A percentile compares a stretch with the other conserved stretches of the same genome.
Evolutionary conservation across 1,140 invertebrate species (phyloP).

Genomic region (Trichonephila clavata): DNA sequence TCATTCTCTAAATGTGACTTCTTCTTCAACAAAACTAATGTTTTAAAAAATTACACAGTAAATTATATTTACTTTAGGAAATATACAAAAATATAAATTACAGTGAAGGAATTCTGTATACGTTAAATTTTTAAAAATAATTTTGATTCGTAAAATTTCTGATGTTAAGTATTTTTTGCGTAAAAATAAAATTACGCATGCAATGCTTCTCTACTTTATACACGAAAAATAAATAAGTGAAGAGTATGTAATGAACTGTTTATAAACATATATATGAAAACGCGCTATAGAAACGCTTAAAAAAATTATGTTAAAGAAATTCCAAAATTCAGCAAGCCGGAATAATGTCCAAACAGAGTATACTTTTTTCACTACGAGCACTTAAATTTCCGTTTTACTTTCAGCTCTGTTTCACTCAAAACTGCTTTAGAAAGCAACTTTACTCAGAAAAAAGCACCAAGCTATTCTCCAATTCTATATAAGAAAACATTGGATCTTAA

Average conservation of each 20-base stretch:
- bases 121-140: no score
- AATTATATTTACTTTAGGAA: no score
- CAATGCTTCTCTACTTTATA: neutral
- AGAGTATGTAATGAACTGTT: neutral
- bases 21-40: no score
- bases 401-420: neutral
- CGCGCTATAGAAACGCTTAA: no score
- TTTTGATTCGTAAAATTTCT: no score
- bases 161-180: neutral
- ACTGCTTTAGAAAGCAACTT: slow-evolving; percentile 7
- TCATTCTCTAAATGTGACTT: no score
- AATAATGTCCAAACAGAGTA: neutral
- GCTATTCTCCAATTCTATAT: neutral
- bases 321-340: neutral
- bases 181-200: neutral
- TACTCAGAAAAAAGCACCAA: neutral
- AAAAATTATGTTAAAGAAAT: neutral
- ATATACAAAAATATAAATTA: no score
- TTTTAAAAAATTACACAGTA: no score
- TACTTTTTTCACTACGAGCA: neutral
- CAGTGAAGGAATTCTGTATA: no score
- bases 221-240: neutral
- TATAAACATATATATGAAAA: no score
- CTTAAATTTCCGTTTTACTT: neutral
- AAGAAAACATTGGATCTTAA: neutral